A percentile compares a stretch with the other conserved stretches of the same genome.
phyloP scores from a whole-genome alignment of 2,113 vertebrate genomes.

The Promerops cafer region DNA sequence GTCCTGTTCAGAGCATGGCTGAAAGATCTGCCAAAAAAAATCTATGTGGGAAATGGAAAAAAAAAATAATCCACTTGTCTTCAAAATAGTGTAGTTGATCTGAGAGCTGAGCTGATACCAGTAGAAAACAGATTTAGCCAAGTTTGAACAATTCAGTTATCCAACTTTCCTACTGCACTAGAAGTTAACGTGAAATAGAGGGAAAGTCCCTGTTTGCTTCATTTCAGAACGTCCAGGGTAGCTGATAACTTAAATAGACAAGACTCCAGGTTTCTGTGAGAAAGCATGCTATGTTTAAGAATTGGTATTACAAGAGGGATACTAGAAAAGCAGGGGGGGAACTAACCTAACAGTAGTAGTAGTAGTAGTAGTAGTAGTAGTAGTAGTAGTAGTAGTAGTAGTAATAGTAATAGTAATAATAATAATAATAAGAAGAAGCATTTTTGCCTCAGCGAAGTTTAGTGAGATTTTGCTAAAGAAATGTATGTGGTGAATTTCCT shows the following conservation, averaged over 20 bases:
- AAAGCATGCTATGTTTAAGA: neutral
- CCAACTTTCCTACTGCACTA: neutral
- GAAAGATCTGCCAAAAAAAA: neutral
- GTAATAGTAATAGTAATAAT: neutral
- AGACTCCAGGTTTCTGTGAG: neutral
- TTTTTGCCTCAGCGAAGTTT: neutral
- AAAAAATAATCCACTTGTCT: neutral
- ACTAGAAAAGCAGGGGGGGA: neutral
- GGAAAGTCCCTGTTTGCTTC: neutral
- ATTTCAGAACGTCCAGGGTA: neutral
- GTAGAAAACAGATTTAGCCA: neutral
- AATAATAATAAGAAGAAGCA: neutral
- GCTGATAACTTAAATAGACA: neutral
- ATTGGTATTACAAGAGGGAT: neutral
- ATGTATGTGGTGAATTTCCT: neutral
- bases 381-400: fast-evolving
- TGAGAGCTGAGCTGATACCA: neutral
- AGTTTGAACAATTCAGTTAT: neutral
- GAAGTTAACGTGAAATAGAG: neutral
- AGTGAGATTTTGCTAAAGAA: neutral
- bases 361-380: neutral
- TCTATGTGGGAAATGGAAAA: neutral
- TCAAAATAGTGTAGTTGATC: neutral
- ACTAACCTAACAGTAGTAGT: neutral
- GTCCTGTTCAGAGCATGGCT: neutral